Percentiles rank a stretch among this genome's conserved stretches.
Conservation (phyloP, 2,888 invertebrate species). For the Agrenia bidenticulata region DNA sequence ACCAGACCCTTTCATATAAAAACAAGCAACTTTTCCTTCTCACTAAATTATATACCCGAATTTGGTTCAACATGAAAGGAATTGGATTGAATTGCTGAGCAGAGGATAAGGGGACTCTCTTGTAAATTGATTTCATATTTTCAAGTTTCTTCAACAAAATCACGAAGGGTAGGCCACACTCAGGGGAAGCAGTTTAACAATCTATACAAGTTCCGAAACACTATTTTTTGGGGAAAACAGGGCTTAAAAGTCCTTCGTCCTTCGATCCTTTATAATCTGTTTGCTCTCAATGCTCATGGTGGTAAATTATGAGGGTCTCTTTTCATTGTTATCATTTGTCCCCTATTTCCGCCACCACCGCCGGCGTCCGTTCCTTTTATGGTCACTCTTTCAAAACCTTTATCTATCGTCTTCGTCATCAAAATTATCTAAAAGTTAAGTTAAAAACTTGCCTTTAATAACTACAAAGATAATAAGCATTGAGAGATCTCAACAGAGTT, state of each 20-base stretch:
- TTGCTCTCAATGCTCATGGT: conserved; percentile 2
- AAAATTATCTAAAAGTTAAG: too few species aligned
- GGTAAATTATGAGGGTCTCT: conserved; percentile 8
- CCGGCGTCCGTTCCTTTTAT: neutral
- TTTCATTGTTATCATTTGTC: conserved; percentile 11
- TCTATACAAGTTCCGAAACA: neutral
- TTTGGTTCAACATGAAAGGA: neutral
- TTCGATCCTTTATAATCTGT: neutral
- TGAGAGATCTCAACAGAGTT: too few species aligned
- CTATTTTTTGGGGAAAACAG: neutral
- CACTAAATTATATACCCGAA: neutral
- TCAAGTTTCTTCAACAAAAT: conserved; percentile 5
- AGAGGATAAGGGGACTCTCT: neutral
- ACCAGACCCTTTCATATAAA: conserved; percentile 3
- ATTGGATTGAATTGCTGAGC: neutral
- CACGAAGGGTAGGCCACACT: too few species aligned
- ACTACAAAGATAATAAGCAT: too few species aligned
- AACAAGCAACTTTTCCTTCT: neutral
- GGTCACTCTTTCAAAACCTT: too few species aligned
- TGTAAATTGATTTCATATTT: neutral
- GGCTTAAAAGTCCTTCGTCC: neutral
- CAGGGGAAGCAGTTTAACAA: conserved; percentile 4
- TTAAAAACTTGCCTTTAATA: too few species aligned
- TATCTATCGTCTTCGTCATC: too few species aligned
- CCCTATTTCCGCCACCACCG: neutral